A percentile compares a stretch with the other conserved stretches of the same genome.
phyloP scores from a whole-genome alignment of 2,113 vertebrate species.

The Pholis gunnellus region DNA sequence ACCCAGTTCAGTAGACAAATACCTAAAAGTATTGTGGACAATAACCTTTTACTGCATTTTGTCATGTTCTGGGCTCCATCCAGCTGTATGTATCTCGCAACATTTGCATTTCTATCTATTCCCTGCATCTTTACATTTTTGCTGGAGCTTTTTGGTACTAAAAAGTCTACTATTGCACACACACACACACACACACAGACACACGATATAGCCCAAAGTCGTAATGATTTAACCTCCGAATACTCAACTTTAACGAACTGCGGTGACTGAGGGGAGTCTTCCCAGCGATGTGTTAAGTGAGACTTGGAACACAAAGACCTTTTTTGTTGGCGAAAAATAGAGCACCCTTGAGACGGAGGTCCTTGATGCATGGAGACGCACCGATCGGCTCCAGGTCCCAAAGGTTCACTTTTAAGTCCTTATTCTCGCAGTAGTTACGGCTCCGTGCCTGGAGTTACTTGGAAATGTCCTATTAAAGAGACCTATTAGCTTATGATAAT shows the following conservation, averaged over 20 bases:
- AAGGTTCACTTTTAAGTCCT: slow-evolving; percentile 68
- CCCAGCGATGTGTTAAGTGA: slow-evolving; percentile 56
- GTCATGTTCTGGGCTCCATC: not conserved
- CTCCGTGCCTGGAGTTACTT: slow-evolving; percentile 59
- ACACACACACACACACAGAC: not conserved
- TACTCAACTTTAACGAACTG: slow-evolving; percentile 33
- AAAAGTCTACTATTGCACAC: not conserved
- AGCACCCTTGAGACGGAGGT: slow-evolving; percentile 67
- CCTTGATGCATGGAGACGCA: slow-evolving; percentile 64
- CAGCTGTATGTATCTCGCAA: not conserved
- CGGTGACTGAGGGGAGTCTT: slow-evolving; percentile 27
- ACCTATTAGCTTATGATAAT: slow-evolving; percentile 78
- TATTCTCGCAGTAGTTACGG: slow-evolving; percentile 55
- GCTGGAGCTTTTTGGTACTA: not conserved
- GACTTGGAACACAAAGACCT: slow-evolving; percentile 68
- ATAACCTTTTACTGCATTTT: not conserved
- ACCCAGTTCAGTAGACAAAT: too few relatives aligned
- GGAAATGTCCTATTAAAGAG: slow-evolving; percentile 71
- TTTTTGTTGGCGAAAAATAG: slow-evolving; percentile 61
- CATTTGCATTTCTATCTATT: not conserved
- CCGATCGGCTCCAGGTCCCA: slow-evolving; percentile 56
- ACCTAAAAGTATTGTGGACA: not conserved
- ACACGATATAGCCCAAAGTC: slow-evolving; percentile 18
- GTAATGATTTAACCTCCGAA: slow-evolving; percentile 38
- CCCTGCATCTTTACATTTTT: not conserved